A percentile compares a stretch with the other conserved stretches of the same genome.
These are phyloP conservation scores for Origma solitaria DNA, from an alignment of 2,113 vertebrate genomes.

Conservation along the genomic window DNA sequence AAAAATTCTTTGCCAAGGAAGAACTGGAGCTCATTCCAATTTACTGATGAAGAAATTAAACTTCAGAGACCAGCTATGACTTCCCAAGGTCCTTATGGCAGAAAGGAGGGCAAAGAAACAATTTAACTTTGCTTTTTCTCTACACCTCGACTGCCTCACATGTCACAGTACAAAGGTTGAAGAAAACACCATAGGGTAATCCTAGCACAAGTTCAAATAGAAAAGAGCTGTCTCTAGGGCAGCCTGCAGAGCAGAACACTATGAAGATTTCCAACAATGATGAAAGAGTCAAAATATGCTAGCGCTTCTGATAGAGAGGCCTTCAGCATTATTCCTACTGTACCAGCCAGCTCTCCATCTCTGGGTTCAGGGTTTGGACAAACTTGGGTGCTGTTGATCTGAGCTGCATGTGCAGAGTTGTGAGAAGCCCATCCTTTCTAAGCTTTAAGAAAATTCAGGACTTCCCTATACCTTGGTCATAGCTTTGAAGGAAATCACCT, in stretches of 20 bases:
- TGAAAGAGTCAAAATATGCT: not conserved
- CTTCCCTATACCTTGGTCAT: not conserved
- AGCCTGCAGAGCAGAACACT: not conserved
- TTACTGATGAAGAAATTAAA: slow-evolving; percentile 48
- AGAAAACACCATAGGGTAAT: not conserved
- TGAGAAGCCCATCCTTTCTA: not conserved
- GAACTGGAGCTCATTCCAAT: slow-evolving; percentile 28
- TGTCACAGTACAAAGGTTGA: not conserved
- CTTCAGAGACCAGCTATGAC: slow-evolving; percentile 39
- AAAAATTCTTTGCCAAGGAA: slow-evolving; percentile 24
- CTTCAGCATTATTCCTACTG: not conserved
- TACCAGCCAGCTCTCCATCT: not conserved
- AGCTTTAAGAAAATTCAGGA: not conserved
- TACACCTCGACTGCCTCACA: not conserved
- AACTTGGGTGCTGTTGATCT: not conserved
- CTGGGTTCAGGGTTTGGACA: not conserved
- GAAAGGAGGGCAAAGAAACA: not conserved
- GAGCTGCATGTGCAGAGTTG: not conserved
- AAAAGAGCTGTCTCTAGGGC: not conserved
- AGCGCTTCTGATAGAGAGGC: not conserved
- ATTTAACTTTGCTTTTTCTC: slow-evolving; percentile 7
- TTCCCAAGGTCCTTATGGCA: slow-evolving; percentile 18
- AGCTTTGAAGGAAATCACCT: not conserved
- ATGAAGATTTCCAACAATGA: not conserved
- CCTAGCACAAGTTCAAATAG: not conserved